Evolutionary conservation across 2,888 invertebrate genomes (phyloP), one percentile per base, ranked within the genome.

Genomic region (Meloe dianella): DNA sequence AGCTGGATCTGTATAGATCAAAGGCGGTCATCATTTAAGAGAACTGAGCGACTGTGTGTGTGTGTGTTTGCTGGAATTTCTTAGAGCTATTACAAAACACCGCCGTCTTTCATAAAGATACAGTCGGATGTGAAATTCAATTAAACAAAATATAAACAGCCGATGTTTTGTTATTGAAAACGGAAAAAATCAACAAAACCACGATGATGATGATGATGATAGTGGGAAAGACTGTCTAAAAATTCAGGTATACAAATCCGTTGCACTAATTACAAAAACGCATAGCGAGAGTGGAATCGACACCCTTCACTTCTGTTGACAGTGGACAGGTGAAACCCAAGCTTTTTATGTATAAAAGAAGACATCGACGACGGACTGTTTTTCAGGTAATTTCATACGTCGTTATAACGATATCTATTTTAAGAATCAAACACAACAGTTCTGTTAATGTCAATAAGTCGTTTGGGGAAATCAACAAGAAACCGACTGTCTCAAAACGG

Each of bases 371-470:
- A 57, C 54, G 54, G 54, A 54, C 54, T 22, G 24, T 54, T 54
- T 41, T 54, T 66, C 82, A 82, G 82, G 82, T 83, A 83, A 82
- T 78, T 81, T 78, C 81, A 82, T 81, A 81, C 79, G 76, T 77
- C 78, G 77, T 73, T 54, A 24, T 51, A 74, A 74, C 81, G n/a
- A n/a, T 83, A 84, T 84, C 84, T 83, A 82, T 72, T 80, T 80
- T 80, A 80, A 80, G 81, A 83, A 84, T 84, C 84, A 81, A 79
- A 74, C 76, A 74, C 76, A 70, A 77, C 75, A 75, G 80, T 78
- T 78, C 77, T 79, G 81, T 41, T 82, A 82, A 82, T 81, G 83
- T 83, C 83, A 83, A 82, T 82, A 83, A 83, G 83, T 80, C 82
- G 81, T 27, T 38, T 41, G 17, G 17, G 17, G 17, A 41, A 41